Conservation (phyloP, 2,888 invertebrate genomes). For the Troides aeacus region DNA sequence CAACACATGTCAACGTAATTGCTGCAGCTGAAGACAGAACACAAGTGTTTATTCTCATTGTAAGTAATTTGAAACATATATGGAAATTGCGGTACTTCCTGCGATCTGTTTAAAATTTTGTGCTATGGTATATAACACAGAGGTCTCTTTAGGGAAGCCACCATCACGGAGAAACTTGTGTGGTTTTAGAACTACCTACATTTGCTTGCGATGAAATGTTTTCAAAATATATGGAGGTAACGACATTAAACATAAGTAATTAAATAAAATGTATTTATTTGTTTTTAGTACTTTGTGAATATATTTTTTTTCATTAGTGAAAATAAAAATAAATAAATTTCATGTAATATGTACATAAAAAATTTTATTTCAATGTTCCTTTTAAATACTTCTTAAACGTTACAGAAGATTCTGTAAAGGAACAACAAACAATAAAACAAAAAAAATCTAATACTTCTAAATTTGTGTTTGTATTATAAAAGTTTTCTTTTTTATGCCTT, state of each 20-base stretch:
- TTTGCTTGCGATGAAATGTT: neutral
- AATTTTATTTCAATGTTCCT: no score
- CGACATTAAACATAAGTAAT: neutral
- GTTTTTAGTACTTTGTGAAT: no score
- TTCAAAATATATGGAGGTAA: neutral
- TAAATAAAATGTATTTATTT: neutral
- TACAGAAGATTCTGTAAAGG: no score
- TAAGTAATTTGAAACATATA: slow-evolving; percentile 67
- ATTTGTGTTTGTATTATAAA: no score
- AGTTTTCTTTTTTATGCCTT: no score
- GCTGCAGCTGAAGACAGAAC: slow-evolving; percentile 66
- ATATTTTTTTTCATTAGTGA: no score
- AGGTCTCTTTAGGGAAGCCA: slow-evolving; percentile 48
- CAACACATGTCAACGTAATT: slow-evolving; percentile 65
- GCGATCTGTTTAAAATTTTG: slow-evolving; percentile 60
- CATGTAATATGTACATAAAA: no score
- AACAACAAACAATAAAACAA: no score
- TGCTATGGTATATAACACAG: slow-evolving; percentile 59
- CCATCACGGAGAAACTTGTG: slow-evolving; percentile 35
- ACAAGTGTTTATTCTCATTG: slow-evolving; percentile 65
- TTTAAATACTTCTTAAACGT: no score
- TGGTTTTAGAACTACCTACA: slow-evolving; percentile 53
- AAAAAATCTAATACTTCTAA: no score
- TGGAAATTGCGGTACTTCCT: slow-evolving; percentile 41
- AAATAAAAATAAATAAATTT: no score